Conservation (phyloP, 2,113 vertebrate genomes). For the Cariama cristata region DNA sequence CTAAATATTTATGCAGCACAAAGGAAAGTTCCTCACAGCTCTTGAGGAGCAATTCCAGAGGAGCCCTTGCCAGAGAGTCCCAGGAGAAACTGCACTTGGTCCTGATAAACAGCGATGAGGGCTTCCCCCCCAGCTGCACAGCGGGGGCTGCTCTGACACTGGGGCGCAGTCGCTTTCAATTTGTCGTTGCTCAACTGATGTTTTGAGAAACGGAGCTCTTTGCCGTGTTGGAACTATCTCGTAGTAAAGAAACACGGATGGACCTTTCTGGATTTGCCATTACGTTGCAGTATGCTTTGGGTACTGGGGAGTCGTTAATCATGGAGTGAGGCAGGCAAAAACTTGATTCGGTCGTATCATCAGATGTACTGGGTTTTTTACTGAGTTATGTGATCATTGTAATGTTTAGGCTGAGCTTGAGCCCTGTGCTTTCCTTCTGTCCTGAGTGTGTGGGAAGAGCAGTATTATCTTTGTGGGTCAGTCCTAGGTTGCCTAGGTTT, state of each 20-base stretch:
- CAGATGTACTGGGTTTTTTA: not conserved
- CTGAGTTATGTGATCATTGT: rapidly evolving
- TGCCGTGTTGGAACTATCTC: not conserved
- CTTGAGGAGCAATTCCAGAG: not conserved
- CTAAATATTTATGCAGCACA: slow-evolving; percentile 36
- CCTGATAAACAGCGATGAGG: rapidly evolving
- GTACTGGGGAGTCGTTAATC: not conserved
- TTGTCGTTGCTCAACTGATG: not conserved
- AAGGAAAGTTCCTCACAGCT: not conserved
- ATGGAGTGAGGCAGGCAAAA: not conserved
- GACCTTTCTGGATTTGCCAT: not conserved
- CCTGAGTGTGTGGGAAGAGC: rapidly evolving
- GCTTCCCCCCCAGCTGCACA: not conserved
- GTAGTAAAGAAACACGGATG: rapidly evolving
- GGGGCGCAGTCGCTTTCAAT: not conserved
- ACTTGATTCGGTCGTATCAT: rapidly evolving
- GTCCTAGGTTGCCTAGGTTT: not conserved
- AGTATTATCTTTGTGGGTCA: not conserved
- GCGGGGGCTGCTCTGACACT: not conserved
- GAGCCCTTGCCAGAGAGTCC: not conserved
- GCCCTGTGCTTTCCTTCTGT: not conserved
- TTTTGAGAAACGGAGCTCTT: not conserved
- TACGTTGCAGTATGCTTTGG: not conserved
- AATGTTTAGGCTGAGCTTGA: not conserved
- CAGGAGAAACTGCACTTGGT: not conserved